Conservation (phyloP, 2,888 invertebrate species). For the Euphydryas editha region DNA sequence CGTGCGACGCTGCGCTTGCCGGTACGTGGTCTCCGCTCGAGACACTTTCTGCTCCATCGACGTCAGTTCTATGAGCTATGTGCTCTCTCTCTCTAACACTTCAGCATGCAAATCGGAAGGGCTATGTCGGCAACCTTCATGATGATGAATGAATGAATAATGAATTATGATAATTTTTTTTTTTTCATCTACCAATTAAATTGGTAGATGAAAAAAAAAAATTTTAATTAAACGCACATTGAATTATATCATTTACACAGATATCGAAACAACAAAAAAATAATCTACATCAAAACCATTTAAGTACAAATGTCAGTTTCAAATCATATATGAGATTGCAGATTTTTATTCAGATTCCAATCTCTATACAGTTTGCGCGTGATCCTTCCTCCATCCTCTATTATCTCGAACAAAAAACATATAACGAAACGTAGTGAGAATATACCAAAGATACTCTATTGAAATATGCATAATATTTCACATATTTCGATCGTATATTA, state of each 20-base stretch:
- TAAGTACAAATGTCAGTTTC: constrained; percentile 3
- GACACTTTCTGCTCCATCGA: no score
- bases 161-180: no score
- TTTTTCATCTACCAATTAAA: no score
- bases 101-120: no score
- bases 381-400: background rate
- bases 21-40: no score
- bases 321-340: background rate
- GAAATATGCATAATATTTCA: background rate
- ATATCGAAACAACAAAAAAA: background rate
- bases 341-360: constrained; percentile 5
- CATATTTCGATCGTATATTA: background rate
- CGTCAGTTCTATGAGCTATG: no score
- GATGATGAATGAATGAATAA: no score
- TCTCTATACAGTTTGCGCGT: constrained; percentile 6
- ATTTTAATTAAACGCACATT: background rate
- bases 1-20: no score
- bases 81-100: no score
- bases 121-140: no score
- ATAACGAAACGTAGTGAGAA: background rate
- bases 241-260: background rate
- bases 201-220: no score
- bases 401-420: constrained; percentile 9
- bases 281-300: constrained; percentile 5
- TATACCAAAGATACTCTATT: background rate